phyloP scores from a whole-genome alignment of 1,140 invertebrate species.

The Lucilia sericata region DNA sequence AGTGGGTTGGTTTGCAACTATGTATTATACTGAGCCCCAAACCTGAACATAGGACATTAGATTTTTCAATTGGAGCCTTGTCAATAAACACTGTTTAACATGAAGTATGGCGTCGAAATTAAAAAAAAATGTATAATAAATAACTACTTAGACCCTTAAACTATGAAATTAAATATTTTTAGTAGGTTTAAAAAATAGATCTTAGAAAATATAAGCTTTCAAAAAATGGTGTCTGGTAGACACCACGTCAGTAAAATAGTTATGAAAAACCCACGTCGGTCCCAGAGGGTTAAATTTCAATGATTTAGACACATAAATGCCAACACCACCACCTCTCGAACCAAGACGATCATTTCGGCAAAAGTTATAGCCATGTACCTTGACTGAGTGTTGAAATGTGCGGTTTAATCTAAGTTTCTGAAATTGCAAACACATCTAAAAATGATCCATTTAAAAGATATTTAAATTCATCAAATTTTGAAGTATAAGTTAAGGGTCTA shows the following conservation, averaged over 20 bases:
- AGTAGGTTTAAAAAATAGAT: too few relatives aligned
- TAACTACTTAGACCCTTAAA: too few relatives aligned
- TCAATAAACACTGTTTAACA: too few relatives aligned
- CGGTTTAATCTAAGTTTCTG: not conserved
- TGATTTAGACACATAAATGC: not conserved
- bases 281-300: not conserved
- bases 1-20: not conserved
- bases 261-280: too few relatives aligned
- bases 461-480: constrained; percentile 1
- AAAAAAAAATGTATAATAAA: too few relatives aligned
- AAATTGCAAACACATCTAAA: not conserved
- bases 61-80: too few relatives aligned
- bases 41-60: not conserved
- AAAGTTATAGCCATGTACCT: not conserved
- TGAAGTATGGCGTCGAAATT: too few relatives aligned
- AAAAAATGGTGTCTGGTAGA: not conserved
- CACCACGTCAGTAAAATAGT: not conserved
- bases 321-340: not conserved
- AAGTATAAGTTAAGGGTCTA: too few relatives aligned
- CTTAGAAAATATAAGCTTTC: not conserved
- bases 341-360: not conserved
- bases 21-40: not conserved
- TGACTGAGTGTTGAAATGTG: not conserved
- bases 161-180: too few relatives aligned
- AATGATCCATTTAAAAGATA: not conserved